Percentiles rank a stretch among this genome's conserved stretches.
Conservation (phyloP, 2,888 invertebrate genomes). For the Orthosia incerta region DNA sequence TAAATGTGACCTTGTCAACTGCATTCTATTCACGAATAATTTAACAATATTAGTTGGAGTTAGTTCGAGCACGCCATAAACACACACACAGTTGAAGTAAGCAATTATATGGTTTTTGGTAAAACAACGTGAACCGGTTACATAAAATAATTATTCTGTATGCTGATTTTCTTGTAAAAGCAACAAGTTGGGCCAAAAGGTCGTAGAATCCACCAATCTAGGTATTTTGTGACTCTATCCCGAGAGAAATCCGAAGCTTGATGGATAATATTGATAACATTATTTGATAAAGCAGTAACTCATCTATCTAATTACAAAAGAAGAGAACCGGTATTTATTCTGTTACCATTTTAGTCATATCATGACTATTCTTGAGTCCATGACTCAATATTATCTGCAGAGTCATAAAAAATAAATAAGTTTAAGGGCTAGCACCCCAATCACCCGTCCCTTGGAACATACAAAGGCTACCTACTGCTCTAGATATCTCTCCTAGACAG, state of each 20-base stretch:
- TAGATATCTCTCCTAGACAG: no score
- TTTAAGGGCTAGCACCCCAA: no score
- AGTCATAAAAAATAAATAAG: no score
- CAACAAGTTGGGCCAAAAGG: constrained; percentile 6
- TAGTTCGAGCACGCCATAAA: constrained; percentile 43
- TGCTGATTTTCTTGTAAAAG: constrained; percentile 9
- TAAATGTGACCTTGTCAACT: constrained; percentile 51
- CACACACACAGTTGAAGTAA: constrained; percentile 17
- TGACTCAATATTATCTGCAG: no score
- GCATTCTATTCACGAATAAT: constrained; percentile 50
- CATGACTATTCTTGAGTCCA: no score
- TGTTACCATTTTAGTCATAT: no score
- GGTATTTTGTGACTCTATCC: neutral
- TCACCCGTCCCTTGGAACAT: no score
- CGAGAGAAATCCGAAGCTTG: neutral
- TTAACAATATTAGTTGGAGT: constrained; percentile 19
- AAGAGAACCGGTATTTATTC: no score
- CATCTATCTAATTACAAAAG: no score
- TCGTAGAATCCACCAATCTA: no score
- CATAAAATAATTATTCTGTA: constrained; percentile 33
- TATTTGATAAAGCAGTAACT: neutral
- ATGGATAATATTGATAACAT: neutral
- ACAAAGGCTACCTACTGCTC: no score
- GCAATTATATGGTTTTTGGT: constrained; percentile 50
- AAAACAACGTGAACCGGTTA: constrained; percentile 30